A percentile compares a stretch with the other conserved stretches of the same genome.
Conservation (phyloP, 2,113 vertebrate species). For the Rhegmatorhina hoffmannsi region DNA sequence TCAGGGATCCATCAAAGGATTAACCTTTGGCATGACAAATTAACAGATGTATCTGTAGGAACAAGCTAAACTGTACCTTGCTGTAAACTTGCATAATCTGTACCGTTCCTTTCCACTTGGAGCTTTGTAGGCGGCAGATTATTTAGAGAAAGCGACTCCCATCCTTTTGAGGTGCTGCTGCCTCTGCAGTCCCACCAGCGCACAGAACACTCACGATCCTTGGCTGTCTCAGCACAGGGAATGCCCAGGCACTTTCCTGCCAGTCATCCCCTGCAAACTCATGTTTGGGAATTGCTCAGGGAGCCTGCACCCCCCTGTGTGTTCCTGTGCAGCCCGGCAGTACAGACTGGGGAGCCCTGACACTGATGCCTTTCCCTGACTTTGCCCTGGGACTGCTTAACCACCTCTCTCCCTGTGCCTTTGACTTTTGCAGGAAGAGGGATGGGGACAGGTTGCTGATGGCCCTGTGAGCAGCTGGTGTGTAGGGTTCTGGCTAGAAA, state of each 20-base stretch:
- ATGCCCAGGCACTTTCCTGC: neutral
- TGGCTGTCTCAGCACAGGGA: neutral
- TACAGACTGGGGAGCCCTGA: accelerated
- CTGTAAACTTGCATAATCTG: neutral
- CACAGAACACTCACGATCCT: accelerated
- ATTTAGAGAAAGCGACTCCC: neutral
- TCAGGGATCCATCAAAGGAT: neutral
- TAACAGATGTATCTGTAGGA: neutral
- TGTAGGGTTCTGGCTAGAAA: neutral
- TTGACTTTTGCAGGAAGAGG: neutral
- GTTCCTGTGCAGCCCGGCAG: neutral
- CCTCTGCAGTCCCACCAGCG: neutral
- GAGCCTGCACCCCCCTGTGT: accelerated
- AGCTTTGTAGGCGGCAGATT: neutral
- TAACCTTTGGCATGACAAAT: neutral
- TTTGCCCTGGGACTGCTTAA: neutral
- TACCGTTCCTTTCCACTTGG: neutral
- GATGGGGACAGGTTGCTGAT: accelerated
- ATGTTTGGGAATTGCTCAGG: no score
- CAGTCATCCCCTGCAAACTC: neutral
- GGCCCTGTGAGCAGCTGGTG: neutral
- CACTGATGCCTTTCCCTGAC: neutral
- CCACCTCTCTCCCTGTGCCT: neutral
- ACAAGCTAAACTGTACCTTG: neutral
- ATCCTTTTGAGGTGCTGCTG: neutral